A percentile compares a stretch with the other conserved stretches of the same genome.
Evolutionary conservation across 2,113 vertebrate genomes (phyloP).

Genomic region (Sorex fumeus): DNA sequence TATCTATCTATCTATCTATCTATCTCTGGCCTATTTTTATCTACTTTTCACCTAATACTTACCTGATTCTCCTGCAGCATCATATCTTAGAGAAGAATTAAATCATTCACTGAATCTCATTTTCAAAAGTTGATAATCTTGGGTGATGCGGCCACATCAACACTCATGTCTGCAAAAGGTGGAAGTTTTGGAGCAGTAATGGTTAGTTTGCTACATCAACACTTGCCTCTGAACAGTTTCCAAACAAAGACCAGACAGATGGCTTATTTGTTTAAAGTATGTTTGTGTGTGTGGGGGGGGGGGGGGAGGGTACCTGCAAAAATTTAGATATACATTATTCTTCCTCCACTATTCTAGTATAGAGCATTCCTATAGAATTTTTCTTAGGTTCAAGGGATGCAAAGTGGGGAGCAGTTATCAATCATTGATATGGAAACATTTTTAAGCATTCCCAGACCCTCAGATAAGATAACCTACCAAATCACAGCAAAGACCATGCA

Average conservation of each 20-base stretch:
- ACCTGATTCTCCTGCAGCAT: background rate
- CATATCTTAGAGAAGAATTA: background rate
- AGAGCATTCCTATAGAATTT: background rate
- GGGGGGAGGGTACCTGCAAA: too few relatives aligned
- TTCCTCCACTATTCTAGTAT: background rate
- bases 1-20: too few relatives aligned
- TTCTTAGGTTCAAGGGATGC: background rate
- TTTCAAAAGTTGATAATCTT: background rate
- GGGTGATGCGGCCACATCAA: fast-evolving
- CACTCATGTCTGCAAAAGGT: fast-evolving
- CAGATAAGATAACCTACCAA: background rate
- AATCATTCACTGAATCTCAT: background rate
- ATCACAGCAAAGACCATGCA: background rate
- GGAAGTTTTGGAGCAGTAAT: background rate
- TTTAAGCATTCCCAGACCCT: background rate
- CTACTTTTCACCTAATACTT: too few relatives aligned
- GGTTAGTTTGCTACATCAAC: background rate
- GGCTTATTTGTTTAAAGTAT: background rate
- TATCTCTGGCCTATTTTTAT: too few relatives aligned
- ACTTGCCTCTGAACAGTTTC: background rate
- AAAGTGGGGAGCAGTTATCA: background rate
- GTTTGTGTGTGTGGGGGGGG: too few relatives aligned
- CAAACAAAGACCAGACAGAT: too few relatives aligned
- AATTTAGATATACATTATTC: background rate
- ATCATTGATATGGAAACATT: background rate